A percentile compares a stretch with the other conserved stretches of the same genome.
Evolutionary conservation across 2,797 vertebrate species (phyloP).

Genomic region (Lutjanus campechanus): DNA sequence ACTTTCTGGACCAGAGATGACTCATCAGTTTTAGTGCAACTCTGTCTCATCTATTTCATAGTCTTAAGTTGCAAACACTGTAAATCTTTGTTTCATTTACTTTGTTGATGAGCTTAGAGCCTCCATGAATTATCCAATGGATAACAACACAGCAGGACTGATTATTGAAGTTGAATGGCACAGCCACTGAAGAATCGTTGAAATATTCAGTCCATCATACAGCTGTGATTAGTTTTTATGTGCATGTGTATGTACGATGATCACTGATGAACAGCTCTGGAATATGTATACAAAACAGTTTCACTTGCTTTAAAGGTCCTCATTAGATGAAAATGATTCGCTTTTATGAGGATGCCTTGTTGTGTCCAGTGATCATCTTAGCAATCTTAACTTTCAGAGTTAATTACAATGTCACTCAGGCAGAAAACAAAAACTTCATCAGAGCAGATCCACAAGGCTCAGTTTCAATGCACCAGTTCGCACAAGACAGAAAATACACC

Average conservation of each 20-base stretch:
- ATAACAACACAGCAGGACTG: constrained; percentile 18
- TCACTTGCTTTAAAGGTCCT: constrained; percentile 8
- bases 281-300: neutral
- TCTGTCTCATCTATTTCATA: constrained; percentile 29
- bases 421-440: constrained; percentile 18
- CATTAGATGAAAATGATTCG: neutral
- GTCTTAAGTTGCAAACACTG: constrained; percentile 1
- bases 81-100: neutral
- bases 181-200: neutral
- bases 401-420: constrained; percentile 13
- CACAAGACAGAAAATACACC: constrained; percentile 67
- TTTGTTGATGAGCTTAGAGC: neutral
- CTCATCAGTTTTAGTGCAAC: constrained; percentile 43
- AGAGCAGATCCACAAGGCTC: constrained; percentile 17
- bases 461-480: constrained; percentile 49
- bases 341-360: constrained; percentile 11
- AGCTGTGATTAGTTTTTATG: neutral
- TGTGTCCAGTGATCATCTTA: constrained; percentile 4
- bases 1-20: constrained; percentile 29
- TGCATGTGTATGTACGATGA: neutral
- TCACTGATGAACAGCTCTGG: neutral
- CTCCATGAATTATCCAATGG: neutral
- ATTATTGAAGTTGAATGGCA: neutral
- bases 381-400: constrained; percentile 20
- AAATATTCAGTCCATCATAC: neutral